Evolutionary conservation across 2,888 invertebrate species (phyloP).

Genomic region (Aleiodes testaceus): DNA sequence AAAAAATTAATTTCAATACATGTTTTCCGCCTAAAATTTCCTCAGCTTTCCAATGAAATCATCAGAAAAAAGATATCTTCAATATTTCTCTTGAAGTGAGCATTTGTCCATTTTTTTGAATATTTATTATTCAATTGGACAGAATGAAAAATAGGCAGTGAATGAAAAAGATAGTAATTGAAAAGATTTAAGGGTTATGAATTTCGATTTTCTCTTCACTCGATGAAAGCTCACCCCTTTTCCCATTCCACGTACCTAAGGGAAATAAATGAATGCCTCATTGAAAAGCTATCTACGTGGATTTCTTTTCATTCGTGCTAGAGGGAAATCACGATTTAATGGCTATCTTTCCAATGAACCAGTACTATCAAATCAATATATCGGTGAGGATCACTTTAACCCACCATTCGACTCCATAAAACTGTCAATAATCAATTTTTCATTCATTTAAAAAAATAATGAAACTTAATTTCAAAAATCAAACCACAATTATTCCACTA

Average conservation of each 20-base stretch:
- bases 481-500: too few relatives aligned
- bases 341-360: conserved; percentile 61
- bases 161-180: too few relatives aligned
- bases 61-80: too few relatives aligned
- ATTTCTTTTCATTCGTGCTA: conserved; percentile 57
- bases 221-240: conserved; percentile 11
- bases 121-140: too few relatives aligned
- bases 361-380: conserved; percentile 60
- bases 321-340: conserved; percentile 62
- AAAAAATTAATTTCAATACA: too few relatives aligned
- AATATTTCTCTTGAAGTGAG: too few relatives aligned
- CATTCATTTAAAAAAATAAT: too few relatives aligned
- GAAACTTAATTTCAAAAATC: too few relatives aligned
- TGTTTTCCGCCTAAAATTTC: too few relatives aligned
- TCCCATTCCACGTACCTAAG: conserved; percentile 23
- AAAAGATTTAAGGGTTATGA: too few relatives aligned
- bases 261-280: conserved; percentile 61
- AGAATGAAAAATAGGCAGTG: not conserved
- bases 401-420: not conserved
- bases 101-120: too few relatives aligned
- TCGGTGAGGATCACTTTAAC: conserved; percentile 48
- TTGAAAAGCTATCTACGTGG: conserved; percentile 62
- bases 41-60: too few relatives aligned
- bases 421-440: not conserved
- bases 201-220: not conserved